A percentile compares a stretch with the other conserved stretches of the same genome.
These are phyloP conservation scores for Peromyscus leucopus DNA, from an alignment of 2,113 vertebrate species.

Conservation along the genomic window DNA sequence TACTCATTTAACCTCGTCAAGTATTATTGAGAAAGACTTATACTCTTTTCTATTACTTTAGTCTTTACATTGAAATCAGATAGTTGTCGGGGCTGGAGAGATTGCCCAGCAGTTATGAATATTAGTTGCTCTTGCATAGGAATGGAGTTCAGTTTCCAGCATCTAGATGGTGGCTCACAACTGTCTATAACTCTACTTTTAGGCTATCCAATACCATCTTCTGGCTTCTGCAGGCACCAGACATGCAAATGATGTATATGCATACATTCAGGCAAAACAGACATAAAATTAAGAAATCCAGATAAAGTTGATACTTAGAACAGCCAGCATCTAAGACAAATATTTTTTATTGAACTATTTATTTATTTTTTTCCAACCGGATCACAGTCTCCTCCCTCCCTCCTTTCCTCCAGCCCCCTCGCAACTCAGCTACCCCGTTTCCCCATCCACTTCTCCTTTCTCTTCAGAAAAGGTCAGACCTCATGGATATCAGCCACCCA, in stretches of 20 bases:
- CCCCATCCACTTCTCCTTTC: no score
- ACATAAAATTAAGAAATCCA: neutral
- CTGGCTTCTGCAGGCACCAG: neutral
- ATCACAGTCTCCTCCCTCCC: no score
- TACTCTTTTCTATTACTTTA: neutral
- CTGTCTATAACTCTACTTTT: neutral
- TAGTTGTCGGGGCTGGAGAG: neutral
- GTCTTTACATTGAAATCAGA: neutral
- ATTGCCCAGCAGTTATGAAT: neutral
- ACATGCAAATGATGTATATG: neutral
- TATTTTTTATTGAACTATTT: neutral
- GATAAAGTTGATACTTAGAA: neutral
- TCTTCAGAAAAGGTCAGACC: no score
- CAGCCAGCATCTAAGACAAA: neutral
- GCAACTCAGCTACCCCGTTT: no score
- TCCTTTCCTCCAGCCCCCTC: no score
- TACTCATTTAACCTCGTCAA: neutral
- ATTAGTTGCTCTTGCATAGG: neutral
- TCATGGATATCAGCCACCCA: neutral
- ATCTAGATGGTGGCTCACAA: neutral
- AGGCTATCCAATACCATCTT: neutral
- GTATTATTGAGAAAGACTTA: neutral
- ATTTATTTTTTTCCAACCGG: no score
- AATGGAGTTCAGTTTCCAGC: neutral
- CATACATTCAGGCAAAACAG: neutral